Conservation (phyloP, 53 echinoderm and acorn worm genomes). For the Crossaster papposus region DNA sequence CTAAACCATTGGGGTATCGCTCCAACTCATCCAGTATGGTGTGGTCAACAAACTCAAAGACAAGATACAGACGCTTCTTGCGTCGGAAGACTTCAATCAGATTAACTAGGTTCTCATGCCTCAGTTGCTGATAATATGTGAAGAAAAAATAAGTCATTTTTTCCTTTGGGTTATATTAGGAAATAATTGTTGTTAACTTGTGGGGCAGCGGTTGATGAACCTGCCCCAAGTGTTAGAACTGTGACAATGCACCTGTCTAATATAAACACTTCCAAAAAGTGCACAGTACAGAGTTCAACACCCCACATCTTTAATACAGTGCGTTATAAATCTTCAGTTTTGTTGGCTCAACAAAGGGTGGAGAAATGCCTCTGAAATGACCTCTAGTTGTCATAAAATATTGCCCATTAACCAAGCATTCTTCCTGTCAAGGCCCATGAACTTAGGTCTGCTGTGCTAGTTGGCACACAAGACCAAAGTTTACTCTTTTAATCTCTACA, state of each 20-base stretch:
- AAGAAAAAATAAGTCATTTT: not conserved
- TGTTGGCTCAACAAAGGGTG: not conserved
- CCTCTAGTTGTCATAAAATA: not conserved
- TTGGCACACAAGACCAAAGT: not conserved
- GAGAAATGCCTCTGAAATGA: not conserved
- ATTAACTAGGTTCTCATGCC: slow-evolving; percentile 98
- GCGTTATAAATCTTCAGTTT: too few relatives aligned
- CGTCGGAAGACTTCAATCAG: slow-evolving; percentile 95
- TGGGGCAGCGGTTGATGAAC: too few relatives aligned
- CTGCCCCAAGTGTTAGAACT: too few relatives aligned
- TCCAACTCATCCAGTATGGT: slow-evolving; percentile 96
- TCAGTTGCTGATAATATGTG: slow-evolving; percentile 82
- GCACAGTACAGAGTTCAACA: too few relatives aligned
- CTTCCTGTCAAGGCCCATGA: not conserved
- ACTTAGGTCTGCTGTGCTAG: not conserved
- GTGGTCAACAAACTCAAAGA: slow-evolving; percentile 99
- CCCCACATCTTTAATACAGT: too few relatives aligned
- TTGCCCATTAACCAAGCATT: not conserved
- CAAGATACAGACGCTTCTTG: slow-evolving; percentile 96
- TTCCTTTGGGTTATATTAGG: too few relatives aligned
- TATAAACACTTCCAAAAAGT: too few relatives aligned
- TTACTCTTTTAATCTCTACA: not conserved
- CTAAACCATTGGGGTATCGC: slow-evolving; percentile 87
- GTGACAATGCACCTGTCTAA: too few relatives aligned
- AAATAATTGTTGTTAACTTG: too few relatives aligned